Conservation (phyloP, 2,113 vertebrate species). For the Bombycilla garrulus region DNA sequence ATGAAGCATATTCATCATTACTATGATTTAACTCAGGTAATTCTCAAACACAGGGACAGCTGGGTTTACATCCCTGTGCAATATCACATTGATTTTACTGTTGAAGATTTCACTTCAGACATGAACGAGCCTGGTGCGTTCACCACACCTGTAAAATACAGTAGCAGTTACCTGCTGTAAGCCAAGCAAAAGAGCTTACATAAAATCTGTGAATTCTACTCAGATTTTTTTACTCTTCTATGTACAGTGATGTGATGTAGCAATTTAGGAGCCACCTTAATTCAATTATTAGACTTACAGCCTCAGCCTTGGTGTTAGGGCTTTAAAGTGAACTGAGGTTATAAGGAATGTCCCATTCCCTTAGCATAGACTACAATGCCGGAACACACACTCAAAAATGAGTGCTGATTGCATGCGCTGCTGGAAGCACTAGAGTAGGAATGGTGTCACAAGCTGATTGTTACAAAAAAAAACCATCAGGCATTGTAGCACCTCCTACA, state of each 20-base stretch:
- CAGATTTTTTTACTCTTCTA: neutral
- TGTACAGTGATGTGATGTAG: fast-evolving
- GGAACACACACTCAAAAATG: neutral
- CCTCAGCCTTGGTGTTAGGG: neutral
- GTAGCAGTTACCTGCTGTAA: neutral
- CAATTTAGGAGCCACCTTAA: neutral
- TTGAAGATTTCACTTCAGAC: neutral
- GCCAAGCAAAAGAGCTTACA: neutral
- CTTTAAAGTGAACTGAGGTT: neutral
- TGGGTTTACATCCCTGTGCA: neutral
- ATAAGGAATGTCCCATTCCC: neutral
- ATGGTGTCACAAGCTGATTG: neutral
- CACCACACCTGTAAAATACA: neutral
- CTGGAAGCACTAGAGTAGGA: neutral
- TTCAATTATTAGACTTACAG: neutral
- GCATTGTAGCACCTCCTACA: too few species aligned
- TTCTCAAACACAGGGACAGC: neutral
- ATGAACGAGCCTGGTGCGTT: neutral
- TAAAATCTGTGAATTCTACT: neutral
- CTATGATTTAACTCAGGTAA: neutral
- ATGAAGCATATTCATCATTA: neutral
- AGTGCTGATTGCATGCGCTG: neutral
- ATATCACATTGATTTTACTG: neutral
- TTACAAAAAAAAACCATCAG: neutral
- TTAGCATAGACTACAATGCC: neutral